Evolutionary conservation across 2,888 invertebrate genomes (phyloP).

Genomic region (Crematogaster levior): DNA sequence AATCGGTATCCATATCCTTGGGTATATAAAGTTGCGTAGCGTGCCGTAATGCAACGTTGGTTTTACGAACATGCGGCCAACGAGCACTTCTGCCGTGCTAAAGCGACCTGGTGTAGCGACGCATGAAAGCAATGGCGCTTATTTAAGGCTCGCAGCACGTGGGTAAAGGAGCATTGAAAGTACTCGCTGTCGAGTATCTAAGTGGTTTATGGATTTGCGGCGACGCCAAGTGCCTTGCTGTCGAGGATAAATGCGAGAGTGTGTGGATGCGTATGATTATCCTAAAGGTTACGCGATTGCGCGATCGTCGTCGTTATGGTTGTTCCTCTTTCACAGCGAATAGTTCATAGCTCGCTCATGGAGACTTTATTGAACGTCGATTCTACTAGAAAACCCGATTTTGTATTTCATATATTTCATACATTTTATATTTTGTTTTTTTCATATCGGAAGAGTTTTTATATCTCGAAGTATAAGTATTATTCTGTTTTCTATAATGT

Average conservation of each 20-base stretch:
- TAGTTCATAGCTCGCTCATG: background rate
- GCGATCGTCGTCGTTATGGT: conserved; percentile 39
- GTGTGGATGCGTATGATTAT: conserved; percentile 30
- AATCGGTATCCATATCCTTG: background rate
- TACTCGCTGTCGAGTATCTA: conserved; percentile 48
- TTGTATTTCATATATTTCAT: background rate
- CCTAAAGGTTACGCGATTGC: conserved; percentile 46
- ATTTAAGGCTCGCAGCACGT: conserved; percentile 48
- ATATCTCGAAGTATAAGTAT: no score
- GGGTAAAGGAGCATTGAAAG: conserved; percentile 47
- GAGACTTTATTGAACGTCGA: background rate
- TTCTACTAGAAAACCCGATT: background rate
- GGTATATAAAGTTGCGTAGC: conserved; percentile 35
- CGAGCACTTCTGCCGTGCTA: conserved; percentile 19
- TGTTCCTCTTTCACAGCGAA: conserved; percentile 19
- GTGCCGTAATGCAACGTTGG: conserved; percentile 25
- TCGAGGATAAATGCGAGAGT: conserved; percentile 38
- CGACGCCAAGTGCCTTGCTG: conserved; percentile 31
- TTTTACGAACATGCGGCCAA: conserved; percentile 29
- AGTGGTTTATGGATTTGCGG: conserved; percentile 48
- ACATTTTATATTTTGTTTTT: background rate
- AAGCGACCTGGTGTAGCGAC: conserved; percentile 26
- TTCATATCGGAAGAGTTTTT: background rate
- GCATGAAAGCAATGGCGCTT: conserved; percentile 33
- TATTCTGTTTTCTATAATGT: background rate